Conservation (phyloP, 2,113 vertebrate genomes). For the Trinectes maculatus region DNA sequence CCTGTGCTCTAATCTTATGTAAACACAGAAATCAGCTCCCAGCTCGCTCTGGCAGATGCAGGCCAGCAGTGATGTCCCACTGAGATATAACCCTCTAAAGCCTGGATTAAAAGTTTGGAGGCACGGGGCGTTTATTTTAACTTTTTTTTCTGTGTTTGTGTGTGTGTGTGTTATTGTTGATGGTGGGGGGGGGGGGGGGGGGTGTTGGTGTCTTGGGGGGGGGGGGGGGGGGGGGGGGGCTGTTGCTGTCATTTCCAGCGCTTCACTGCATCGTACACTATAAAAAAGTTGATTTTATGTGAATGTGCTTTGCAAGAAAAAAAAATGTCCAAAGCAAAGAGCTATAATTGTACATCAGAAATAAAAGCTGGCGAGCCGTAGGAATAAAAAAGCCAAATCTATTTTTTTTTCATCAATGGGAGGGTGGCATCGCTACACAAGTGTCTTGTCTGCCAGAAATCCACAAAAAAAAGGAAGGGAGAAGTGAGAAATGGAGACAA, state of each 20-base stretch:
- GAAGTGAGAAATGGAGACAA: constrained; percentile 4
- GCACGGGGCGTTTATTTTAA: constrained; percentile 33
- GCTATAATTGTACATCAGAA: constrained; percentile 25
- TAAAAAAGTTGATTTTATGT: constrained; percentile 21
- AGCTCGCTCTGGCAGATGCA: constrained; percentile 67
- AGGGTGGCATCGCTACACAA: constrained; percentile 1
- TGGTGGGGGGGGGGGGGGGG: constrained; percentile 29
- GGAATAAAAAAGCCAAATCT: constrained; percentile 6
- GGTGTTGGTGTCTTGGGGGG: too few species aligned
- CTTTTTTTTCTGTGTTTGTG: too few species aligned
- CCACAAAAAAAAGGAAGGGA: background rate
- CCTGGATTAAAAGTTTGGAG: constrained; percentile 73
- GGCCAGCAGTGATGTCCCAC: constrained; percentile 68
- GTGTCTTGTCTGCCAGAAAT: constrained; percentile 23
- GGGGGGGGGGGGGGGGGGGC: constrained; percentile 6
- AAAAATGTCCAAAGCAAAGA: background rate
- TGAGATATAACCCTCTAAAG: constrained; percentile 69
- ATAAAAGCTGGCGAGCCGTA: background rate
- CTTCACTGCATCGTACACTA: constrained; percentile 38
- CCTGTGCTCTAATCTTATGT: constrained; percentile 73
- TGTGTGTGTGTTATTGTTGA: too few species aligned
- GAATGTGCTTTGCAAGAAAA: constrained; percentile 15
- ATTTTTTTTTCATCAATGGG: constrained; percentile 24
- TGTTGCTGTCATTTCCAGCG: constrained; percentile 42
- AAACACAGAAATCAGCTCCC: constrained; percentile 76